Percentiles rank a stretch among this genome's conserved stretches.
Evolutionary conservation across 2,888 invertebrate species (phyloP).

Genomic region (Pandemis heparana): DNA sequence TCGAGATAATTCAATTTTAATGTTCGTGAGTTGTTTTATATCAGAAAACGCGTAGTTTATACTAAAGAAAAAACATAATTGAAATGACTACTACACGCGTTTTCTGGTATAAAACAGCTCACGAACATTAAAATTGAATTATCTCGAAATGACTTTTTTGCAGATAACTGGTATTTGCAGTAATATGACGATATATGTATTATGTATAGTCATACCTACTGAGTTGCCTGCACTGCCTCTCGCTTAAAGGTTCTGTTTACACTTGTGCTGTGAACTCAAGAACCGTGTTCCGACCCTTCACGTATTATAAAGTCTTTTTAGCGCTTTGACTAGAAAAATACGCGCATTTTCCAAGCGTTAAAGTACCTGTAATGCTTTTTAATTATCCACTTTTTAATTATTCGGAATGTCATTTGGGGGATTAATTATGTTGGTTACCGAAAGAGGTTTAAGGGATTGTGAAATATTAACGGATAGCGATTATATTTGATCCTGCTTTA

Average conservation of each 20-base stretch:
- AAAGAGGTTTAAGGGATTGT: background rate
- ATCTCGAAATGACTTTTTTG: too few relatives aligned
- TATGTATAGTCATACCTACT: slow-evolving; percentile 24
- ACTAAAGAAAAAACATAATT: too few relatives aligned
- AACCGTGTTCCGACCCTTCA: slow-evolving; percentile 77
- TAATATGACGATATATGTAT: too few relatives aligned
- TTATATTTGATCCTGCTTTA: slow-evolving; percentile 10
- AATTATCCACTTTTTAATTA: slow-evolving; percentile 52
- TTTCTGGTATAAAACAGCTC: too few relatives aligned
- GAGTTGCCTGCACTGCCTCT: slow-evolving; percentile 33
- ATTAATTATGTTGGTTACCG: slow-evolving; percentile 28
- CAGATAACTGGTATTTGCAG: too few relatives aligned
- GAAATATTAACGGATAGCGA: slow-evolving; percentile 7
- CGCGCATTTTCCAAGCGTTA: slow-evolving; percentile 61
- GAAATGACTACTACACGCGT: too few relatives aligned
- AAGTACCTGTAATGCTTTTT: slow-evolving; percentile 68
- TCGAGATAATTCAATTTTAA: too few relatives aligned
- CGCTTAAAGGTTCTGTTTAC: slow-evolving; percentile 66
- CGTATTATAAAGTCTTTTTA: slow-evolving; percentile 77
- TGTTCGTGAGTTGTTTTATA: too few relatives aligned
- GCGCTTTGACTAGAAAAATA: slow-evolving; percentile 67
- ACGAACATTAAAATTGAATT: too few relatives aligned
- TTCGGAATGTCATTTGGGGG: slow-evolving; percentile 34
- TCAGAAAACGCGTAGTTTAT: too few relatives aligned
- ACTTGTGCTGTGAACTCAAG: slow-evolving; percentile 76